Evolutionary conservation across 2,888 invertebrate genomes (phyloP).

Genomic region (Altica lythri): DNA sequence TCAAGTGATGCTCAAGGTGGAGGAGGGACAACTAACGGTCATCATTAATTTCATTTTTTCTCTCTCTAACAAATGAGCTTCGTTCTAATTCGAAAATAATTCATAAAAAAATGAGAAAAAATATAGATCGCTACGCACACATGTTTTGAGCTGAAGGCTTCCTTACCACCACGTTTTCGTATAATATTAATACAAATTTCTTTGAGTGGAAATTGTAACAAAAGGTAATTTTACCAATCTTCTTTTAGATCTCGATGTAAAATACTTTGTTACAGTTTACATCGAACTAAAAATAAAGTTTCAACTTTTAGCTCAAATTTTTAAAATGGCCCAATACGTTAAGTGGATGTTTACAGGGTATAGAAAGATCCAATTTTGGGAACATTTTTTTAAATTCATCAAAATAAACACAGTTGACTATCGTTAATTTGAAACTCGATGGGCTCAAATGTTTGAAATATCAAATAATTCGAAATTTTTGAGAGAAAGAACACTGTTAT

Average conservation of each 20-base stretch:
- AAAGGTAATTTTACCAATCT: too few relatives aligned
- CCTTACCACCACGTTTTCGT: constrained; percentile 21
- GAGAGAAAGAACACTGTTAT: too few relatives aligned
- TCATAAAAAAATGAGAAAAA: constrained; percentile 5
- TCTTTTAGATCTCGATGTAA: constrained; percentile 7
- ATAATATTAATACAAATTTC: constrained; percentile 9
- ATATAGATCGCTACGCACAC: constrained; percentile 30
- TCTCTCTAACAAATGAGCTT: not conserved
- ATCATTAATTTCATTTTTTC: constrained; percentile 15
- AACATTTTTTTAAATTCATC: too few relatives aligned
- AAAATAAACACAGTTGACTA: too few relatives aligned
- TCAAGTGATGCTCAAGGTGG: constrained; percentile 46
- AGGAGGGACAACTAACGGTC: constrained; percentile 31
- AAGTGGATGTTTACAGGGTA: not conserved
- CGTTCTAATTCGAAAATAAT: constrained; percentile 12
- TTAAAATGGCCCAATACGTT: constrained; percentile 6
- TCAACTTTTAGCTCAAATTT: constrained; percentile 23
- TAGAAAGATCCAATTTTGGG: too few relatives aligned
- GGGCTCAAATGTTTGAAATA: too few relatives aligned
- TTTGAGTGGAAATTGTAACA: constrained; percentile 15
- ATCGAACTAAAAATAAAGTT: constrained; percentile 3
- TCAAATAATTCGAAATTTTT: too few relatives aligned
- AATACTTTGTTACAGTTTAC: constrained; percentile 11
- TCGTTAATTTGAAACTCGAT: too few relatives aligned
- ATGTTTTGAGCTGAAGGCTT: constrained; percentile 31